Evolutionary conservation across 2,113 vertebrate species (phyloP).

Genomic region (Stictonetta naevosa): DNA sequence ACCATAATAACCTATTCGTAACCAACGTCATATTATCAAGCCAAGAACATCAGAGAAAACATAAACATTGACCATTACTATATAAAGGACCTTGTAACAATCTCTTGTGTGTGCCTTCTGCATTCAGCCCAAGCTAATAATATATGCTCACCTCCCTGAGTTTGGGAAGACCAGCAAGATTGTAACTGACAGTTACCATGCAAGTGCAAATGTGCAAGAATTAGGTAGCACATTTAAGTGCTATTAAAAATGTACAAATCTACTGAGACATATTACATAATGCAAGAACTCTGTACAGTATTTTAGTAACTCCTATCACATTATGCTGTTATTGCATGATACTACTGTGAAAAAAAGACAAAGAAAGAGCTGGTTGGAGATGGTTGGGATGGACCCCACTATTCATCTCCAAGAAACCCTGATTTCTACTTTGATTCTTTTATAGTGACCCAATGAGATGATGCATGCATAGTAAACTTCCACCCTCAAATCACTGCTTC

Average conservation of each 20-base stretch:
- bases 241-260: not conserved
- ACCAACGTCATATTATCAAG: not conserved
- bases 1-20: not conserved
- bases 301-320: not conserved
- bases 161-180: not conserved
- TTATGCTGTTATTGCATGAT: not conserved
- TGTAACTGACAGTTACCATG: not conserved
- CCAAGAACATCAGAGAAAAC: not conserved
- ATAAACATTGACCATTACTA: not conserved
- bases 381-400: not conserved
- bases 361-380: not conserved
- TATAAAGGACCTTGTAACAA: not conserved
- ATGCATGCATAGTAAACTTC: not conserved
- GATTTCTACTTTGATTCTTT: not conserved
- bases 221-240: not conserved
- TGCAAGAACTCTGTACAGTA: not conserved
- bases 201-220: not conserved
- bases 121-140: not conserved
- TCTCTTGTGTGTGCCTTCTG: not conserved
- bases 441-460: not conserved
- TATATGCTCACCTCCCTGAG: not conserved
- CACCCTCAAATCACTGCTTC: not conserved
- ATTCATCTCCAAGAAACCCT: rapidly evolving
- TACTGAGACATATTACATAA: not conserved
- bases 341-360: not conserved